Conservation (phyloP, 92 coral and sea anemone genomes). For the Pocillopora meandrina region DNA sequence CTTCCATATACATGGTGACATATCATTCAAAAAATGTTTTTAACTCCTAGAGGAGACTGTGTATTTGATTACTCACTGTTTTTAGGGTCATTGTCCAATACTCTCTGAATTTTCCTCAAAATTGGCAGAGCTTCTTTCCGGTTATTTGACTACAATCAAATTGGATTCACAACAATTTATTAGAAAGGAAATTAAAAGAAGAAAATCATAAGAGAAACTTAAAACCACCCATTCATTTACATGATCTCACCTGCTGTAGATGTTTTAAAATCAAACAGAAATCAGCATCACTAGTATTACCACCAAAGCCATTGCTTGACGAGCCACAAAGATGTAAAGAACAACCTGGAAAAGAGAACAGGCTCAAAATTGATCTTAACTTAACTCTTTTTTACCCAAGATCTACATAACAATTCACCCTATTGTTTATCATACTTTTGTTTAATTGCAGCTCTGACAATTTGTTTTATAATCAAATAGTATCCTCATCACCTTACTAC, state of each 20-base stretch:
- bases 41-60: neutral
- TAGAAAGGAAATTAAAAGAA: neutral
- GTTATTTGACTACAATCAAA: neutral
- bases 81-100: neutral
- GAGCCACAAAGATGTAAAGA: constrained; percentile 91
- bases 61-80: constrained; percentile 11
- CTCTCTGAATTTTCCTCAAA: constrained; percentile 13
- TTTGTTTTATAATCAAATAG: too few relatives aligned
- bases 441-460: too few relatives aligned
- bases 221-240: neutral
- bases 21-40: too few relatives aligned
- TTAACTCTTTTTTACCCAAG: too few relatives aligned
- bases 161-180: neutral
- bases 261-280: constrained; percentile 64
- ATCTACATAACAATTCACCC: too few relatives aligned
- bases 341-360: constrained; percentile 59
- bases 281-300: constrained; percentile 85
- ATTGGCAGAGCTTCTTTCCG: constrained; percentile 19
- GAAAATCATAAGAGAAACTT: neutral
- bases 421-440: too few relatives aligned
- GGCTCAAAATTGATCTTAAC: neutral
- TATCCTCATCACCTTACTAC: too few relatives aligned
- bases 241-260: constrained; percentile 20
- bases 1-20: too few relatives aligned
- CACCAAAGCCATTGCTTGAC: constrained; percentile 89